Conservation (phyloP, 2,113 vertebrate genomes). For the Hypanus sabinus region DNA sequence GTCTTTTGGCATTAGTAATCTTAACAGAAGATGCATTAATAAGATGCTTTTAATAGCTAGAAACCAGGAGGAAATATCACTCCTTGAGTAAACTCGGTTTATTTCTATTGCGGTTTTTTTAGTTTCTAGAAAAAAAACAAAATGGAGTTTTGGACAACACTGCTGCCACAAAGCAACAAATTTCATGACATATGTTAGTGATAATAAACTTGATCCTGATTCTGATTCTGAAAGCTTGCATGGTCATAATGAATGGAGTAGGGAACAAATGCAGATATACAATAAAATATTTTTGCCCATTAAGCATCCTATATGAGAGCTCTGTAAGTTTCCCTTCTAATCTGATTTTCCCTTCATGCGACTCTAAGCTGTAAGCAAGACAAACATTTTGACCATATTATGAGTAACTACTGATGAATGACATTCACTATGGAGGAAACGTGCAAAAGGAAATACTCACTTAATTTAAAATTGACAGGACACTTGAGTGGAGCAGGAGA, state of each 20-base stretch:
- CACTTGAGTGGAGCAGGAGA: not conserved
- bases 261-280: not conserved
- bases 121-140: not conserved
- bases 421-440: not conserved
- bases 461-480: not conserved
- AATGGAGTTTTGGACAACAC: no score
- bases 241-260: not conserved
- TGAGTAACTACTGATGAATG: not conserved
- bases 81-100: not conserved
- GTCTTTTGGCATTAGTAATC: not conserved
- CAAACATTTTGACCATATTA: not conserved
- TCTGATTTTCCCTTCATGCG: not conserved
- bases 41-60: not conserved
- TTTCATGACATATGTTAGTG: no score
- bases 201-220: no score
- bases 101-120: not conserved
- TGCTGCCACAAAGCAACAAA: no score
- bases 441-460: not conserved
- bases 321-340: not conserved
- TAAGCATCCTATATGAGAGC: not conserved
- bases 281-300: not conserved
- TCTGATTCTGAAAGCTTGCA: not conserved
- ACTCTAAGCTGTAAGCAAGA: not conserved
- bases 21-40: not conserved
- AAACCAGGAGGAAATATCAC: not conserved